Base-by-base conservation (phyloP, 2,113 vertebrate genomes). In the Pterocles burchelli region DNA sequence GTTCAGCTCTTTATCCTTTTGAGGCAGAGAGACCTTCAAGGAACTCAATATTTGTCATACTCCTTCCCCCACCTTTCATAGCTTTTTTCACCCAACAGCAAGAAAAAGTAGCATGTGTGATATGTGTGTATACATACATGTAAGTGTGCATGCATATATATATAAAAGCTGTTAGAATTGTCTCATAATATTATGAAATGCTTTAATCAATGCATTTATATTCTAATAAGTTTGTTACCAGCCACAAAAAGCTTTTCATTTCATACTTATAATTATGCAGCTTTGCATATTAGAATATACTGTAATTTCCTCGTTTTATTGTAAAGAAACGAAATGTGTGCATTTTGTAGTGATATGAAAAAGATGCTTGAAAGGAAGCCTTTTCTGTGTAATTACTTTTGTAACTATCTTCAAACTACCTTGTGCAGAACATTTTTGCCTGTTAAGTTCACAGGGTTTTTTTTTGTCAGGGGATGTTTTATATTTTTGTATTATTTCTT, bases 331-430 rank as follows among this genome's bases (percentile, higher is more conserved):
- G 75, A 72, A 85, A 28, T 63, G 36, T 79, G 82, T 89, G 78
- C 76, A 29, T 94, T 95, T 95, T 93, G 88, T 57, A 65, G 78
- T 59, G 68, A 80, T 92, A 91, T 12, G 45, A 88, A 48, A 65
- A 85, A 92, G 91, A 19, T 61, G 22, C 90, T 85, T 90, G 80
- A 87, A 91, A 88, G 89, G 90, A 96, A 96, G 73, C 46, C 89
- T 95, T 95, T 95, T 95, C 87, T 78, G 63, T 82, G 84, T 88
- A 52, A 79, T 90, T 93, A 82, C 85, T 86, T 95, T 92, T 83
- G 68, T 93, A 93, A 91, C 86, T 88, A 34, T 78, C 88, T 88
- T 97, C 84, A 76, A 80, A 89, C 66, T 89, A 43, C 81, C 92
- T 74, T 73, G 85, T 61, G 51, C 0, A 1, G 34, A 26, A 26